phyloP scores from a whole-genome alignment of 2,113 vertebrate genomes.

The Crypturellus undulatus region DNA sequence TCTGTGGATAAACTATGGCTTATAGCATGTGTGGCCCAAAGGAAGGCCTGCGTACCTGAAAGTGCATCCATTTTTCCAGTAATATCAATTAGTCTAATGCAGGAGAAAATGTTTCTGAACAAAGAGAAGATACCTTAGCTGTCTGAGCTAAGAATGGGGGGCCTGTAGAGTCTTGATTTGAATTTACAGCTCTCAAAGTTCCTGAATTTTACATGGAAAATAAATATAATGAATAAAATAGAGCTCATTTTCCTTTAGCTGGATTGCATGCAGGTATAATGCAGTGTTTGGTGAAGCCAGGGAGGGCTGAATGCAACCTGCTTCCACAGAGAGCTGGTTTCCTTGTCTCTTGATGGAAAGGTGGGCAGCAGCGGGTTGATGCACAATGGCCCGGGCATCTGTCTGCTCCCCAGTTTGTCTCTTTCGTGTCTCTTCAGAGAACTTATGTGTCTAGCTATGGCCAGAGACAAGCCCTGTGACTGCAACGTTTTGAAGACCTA shows the following conservation, averaged over 20 bases:
- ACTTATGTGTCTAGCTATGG: neutral
- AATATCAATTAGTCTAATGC: neutral
- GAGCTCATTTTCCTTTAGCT: neutral
- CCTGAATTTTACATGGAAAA: neutral
- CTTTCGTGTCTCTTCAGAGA: neutral
- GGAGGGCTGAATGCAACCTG: neutral
- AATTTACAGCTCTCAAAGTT: neutral
- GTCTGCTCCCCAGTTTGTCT: neutral
- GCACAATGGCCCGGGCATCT: rapidly evolving
- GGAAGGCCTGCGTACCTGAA: neutral
- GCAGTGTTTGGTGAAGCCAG: neutral
- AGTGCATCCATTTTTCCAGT: neutral
- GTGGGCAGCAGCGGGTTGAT: rapidly evolving
- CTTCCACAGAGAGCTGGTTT: neutral
- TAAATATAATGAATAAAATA: neutral
- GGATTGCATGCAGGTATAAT: neutral
- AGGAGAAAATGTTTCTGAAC: neutral
- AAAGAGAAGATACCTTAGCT: neutral
- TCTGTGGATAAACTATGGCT: neutral
- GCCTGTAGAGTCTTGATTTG: neutral
- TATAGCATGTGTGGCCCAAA: neutral
- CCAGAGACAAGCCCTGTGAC: neutral
- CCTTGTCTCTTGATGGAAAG: neutral
- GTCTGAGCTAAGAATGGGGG: neutral
- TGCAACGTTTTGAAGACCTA: constrained; percentile 13